Conservation (phyloP, 2,797 vertebrate genomes). For the Margarornis squamiger region DNA sequence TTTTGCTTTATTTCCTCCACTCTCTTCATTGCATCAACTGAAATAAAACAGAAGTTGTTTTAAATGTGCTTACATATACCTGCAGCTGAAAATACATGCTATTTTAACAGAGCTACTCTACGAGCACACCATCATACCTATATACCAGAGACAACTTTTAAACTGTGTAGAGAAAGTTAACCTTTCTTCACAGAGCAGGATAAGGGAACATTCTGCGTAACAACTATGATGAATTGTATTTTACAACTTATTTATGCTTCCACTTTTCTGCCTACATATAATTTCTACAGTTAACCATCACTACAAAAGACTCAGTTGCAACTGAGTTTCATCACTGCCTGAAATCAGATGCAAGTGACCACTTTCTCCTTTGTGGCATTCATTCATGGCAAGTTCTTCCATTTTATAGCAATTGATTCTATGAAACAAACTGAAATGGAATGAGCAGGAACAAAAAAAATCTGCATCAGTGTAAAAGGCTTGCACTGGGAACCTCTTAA, state of each 20-base stretch:
- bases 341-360: not conserved
- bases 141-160: not conserved
- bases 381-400: not conserved
- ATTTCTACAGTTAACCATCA: not conserved
- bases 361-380: not conserved
- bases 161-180: rapidly evolving
- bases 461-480: not conserved
- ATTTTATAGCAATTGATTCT: not conserved
- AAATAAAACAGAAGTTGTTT: constrained; percentile 31
- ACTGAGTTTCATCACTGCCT: not conserved
- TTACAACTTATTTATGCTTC: not conserved
- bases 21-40: constrained; percentile 94
- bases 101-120: not conserved
- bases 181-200: not conserved
- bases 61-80: not conserved
- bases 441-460: not conserved
- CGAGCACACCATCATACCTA: not conserved
- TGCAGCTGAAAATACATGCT: not conserved
- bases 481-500: not conserved
- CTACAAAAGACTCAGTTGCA: not conserved
- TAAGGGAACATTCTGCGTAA: not conserved
- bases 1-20: constrained; percentile 93
- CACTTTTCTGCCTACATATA: not conserved
- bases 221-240: not conserved
- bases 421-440: not conserved